phyloP scores from a whole-genome alignment of 2,113 vertebrate species.

The Dicerorhinus sumatrensis region DNA sequence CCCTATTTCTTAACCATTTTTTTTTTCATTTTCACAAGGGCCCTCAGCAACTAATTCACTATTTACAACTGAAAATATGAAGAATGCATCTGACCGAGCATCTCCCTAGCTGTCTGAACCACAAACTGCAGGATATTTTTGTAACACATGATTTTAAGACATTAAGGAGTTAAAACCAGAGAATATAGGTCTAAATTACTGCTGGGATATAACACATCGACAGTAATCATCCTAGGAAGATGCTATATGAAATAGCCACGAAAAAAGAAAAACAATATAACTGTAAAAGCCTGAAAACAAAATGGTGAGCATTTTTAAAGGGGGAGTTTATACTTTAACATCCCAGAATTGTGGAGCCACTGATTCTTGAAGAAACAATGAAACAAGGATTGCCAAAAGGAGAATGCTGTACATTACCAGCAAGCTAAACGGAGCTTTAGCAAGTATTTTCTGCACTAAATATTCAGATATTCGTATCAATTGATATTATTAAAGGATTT shows the following conservation, averaged over 20 bases:
- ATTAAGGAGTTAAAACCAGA: conserved; percentile 86
- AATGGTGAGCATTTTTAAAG: conserved; percentile 87
- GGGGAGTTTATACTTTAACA: conserved; percentile 84
- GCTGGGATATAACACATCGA: conserved; percentile 79
- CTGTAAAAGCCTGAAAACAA: conserved; percentile 82
- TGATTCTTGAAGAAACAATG: conserved; percentile 85
- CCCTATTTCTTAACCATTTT: conserved; percentile 83
- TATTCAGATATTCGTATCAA: conserved; percentile 82
- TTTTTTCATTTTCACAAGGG: conserved; percentile 84
- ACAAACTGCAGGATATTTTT: conserved; percentile 83
- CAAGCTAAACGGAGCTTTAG: conserved; percentile 85
- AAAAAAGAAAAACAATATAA: conserved; percentile 81
- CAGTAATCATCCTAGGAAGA: conserved; percentile 79
- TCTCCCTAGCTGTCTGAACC: conserved; percentile 83
- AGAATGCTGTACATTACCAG: conserved; percentile 83
- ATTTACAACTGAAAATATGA: conserved; percentile 84
- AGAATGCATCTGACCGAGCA: conserved; percentile 83
- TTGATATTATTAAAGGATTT: conserved; percentile 85
- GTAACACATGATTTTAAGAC: conserved; percentile 82
- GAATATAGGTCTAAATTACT: conserved; percentile 78
- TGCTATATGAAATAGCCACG: conserved; percentile 79
- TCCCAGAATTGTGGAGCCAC: conserved; percentile 84
- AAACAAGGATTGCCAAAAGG: conserved; percentile 83
- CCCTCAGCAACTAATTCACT: conserved; percentile 82
- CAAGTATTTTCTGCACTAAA: conserved; percentile 82